Conservation (phyloP, 1,140 invertebrate genomes). For the Bombus terrestris region DNA sequence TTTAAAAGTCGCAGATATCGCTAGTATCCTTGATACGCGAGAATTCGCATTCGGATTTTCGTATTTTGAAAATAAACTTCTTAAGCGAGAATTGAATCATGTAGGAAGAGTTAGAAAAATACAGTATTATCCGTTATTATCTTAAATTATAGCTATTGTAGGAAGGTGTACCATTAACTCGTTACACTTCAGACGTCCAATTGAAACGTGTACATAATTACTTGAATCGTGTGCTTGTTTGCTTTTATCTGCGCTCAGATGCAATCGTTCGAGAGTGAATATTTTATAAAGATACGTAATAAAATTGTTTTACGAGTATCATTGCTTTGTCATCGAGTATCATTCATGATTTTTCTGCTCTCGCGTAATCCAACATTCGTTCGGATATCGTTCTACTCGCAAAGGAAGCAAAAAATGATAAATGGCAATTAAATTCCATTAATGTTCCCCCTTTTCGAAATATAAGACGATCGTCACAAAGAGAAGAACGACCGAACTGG, state of each 20-base stretch:
- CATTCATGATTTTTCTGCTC: neutral
- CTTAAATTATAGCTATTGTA: conserved; percentile 6
- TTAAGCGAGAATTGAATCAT: neutral
- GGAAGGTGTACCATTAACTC: conserved; percentile 12
- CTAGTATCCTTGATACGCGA: too few species aligned
- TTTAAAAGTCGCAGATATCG: neutral
- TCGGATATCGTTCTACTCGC: neutral
- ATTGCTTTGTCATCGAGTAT: neutral
- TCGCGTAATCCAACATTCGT: neutral
- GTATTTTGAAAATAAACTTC: neutral
- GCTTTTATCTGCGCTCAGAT: too few species aligned
- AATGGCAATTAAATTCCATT: neutral
- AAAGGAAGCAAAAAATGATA: neutral
- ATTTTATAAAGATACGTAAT: neutral
- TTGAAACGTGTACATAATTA: neutral
- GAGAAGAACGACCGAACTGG: neutral
- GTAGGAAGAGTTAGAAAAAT: neutral
- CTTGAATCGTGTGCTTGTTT: neutral
- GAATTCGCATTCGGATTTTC: too few species aligned
- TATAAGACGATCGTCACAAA: neutral
- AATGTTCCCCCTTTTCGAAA: neutral
- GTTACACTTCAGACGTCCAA: neutral
- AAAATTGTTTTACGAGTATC: neutral
- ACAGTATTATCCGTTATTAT: neutral
- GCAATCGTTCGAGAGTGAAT: neutral